Base-by-base conservation (phyloP, 2,113 vertebrate species). In the Apteryx mantelli region DNA sequence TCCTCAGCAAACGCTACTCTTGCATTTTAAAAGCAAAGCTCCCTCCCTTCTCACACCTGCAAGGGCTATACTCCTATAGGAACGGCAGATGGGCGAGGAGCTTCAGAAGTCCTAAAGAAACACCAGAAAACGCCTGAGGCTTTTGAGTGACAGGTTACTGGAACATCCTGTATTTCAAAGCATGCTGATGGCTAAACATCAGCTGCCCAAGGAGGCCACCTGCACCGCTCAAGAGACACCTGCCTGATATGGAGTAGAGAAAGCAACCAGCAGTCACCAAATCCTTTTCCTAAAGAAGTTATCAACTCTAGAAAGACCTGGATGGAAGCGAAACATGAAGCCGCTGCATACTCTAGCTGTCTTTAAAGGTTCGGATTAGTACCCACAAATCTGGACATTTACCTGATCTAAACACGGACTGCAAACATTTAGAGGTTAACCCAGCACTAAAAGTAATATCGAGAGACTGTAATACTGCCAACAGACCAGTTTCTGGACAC, bases 71-170 rank as follows among this genome's bases (percentile, higher is more conserved):
- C 26, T 3, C 34, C 77, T 13, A 2, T 8, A 40, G 60, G 34
- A 73, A 52, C 48, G 58, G 42, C 4, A 24, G 80, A 10, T 11
- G 1, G 0, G 4, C 0, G 5, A 75, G 4, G 36, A n/a, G 55
- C 0, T 66, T 8, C 36, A 56, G 3, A 48, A 63, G 53, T 60
- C 4, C 53, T 32, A 2, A 48, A 38, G 84, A 44, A 88, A 78
- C 11, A 2, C 17, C 77, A 26, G 77, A 69, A 55, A 80, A 53
- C 2, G 34, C 28, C 3, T 25, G 3, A 66, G 63, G 60, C 1
- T 4, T 48, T 7, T 6, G 50, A 58, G 38, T 2, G 17, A 1
- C 0, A 1, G 60, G 0, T 8, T 38, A 11, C 32, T 42, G 46
- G 18, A 75, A 64, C 0, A 0, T 19, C 61, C 65, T 15, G 13